phyloP scores from a whole-genome alignment of 2,888 invertebrate species.

The Parnassius smintheus region DNA sequence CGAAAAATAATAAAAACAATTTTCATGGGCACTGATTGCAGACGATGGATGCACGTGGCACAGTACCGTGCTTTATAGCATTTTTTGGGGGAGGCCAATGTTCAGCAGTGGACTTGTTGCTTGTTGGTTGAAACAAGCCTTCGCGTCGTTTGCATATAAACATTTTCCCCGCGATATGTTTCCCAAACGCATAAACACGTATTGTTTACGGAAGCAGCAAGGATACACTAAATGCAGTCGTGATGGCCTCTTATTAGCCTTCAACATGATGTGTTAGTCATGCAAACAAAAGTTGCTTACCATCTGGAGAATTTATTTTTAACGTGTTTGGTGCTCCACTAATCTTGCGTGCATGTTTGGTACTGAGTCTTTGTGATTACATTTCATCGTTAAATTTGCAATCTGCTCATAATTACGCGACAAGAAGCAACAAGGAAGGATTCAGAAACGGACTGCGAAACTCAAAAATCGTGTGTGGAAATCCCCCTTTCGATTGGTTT shows the following conservation, averaged over 20 bases:
- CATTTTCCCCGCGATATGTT: conserved; percentile 25
- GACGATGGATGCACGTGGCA: background rate
- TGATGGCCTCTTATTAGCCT: conserved; percentile 20
- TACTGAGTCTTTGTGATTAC: too few relatives aligned
- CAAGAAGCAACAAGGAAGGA: too few relatives aligned
- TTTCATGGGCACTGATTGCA: background rate
- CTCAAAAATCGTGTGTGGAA: too few relatives aligned
- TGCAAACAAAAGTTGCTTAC: conserved; percentile 10
- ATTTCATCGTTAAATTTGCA: too few relatives aligned
- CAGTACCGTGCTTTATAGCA: too few relatives aligned
- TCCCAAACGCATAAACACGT: conserved; percentile 36
- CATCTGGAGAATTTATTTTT: conserved; percentile 16
- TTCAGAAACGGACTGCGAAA: too few relatives aligned
- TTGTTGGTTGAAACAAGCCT: background rate
- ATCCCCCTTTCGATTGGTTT: too few relatives aligned
- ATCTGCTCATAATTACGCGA: too few relatives aligned
- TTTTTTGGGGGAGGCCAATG: too few relatives aligned
- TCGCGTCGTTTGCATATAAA: conserved; percentile 15
- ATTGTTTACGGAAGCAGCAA: conserved; percentile 54
- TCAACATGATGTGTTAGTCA: conserved; percentile 18
- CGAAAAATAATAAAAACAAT: conserved; percentile 1
- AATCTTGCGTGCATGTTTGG: too few relatives aligned
- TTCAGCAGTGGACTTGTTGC: too few relatives aligned
- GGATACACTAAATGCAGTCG: conserved; percentile 44
- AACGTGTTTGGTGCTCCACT: background rate